Conservation (phyloP, 2,797 vertebrate species). For the Thunnus albacares region DNA sequence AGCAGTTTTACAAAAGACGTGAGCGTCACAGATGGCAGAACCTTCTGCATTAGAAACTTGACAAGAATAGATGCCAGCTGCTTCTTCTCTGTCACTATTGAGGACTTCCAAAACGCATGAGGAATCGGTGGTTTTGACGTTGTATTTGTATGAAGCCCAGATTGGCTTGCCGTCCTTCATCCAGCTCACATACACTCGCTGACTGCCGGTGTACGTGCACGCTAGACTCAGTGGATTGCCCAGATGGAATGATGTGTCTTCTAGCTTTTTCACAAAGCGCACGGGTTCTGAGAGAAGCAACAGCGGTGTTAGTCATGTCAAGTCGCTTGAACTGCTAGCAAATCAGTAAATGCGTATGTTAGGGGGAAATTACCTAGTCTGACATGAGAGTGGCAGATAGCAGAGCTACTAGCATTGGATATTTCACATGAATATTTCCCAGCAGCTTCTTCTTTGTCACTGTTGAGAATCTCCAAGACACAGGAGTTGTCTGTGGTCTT, state of each 20-base stretch:
- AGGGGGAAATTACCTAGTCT: slow-evolving; percentile 54
- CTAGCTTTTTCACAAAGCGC: slow-evolving; percentile 89
- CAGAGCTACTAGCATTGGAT: slow-evolving; percentile 87
- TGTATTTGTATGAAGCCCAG: slow-evolving; percentile 89
- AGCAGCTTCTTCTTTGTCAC: slow-evolving; percentile 86
- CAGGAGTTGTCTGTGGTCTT: slow-evolving; percentile 88
- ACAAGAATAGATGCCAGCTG: slow-evolving; percentile 91
- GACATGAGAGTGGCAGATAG: slow-evolving; percentile 61
- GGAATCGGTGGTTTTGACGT: slow-evolving; percentile 88
- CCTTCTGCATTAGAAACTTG: slow-evolving; percentile 89
- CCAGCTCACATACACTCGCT: slow-evolving; percentile 90
- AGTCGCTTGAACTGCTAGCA: slow-evolving; percentile 1
- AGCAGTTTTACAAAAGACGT: slow-evolving; percentile 47
- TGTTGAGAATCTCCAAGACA: slow-evolving; percentile 84
- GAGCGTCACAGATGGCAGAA: slow-evolving; percentile 61
- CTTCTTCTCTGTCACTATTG: slow-evolving; percentile 84
- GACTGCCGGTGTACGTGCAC: slow-evolving; percentile 88
- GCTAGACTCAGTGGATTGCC: slow-evolving; percentile 87
- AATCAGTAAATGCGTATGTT: slow-evolving; percentile 16
- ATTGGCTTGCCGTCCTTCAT: slow-evolving; percentile 88
- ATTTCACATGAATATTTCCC: slow-evolving; percentile 92
- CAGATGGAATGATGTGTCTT: slow-evolving; percentile 87
- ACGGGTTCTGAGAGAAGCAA: slow-evolving; percentile 79
- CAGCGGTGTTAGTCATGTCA: slow-evolving; percentile 39
- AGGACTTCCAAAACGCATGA: slow-evolving; percentile 83